Conservation (phyloP, 2,888 invertebrate species). For the Caenorhabditis virilis region DNA sequence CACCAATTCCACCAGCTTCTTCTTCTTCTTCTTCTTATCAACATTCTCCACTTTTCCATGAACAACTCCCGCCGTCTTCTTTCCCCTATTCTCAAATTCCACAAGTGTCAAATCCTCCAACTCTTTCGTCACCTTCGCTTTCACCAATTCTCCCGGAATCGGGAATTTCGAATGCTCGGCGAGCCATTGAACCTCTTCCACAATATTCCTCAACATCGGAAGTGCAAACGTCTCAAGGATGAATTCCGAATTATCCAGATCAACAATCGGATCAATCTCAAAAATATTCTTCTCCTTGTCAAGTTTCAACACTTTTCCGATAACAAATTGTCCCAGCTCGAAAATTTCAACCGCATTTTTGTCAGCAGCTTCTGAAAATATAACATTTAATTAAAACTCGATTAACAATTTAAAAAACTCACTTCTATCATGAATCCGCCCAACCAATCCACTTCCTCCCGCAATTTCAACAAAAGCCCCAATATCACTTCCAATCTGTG, state of each 20-base stretch:
- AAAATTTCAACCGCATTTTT: slow-evolving; percentile 17
- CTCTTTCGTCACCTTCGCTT: slow-evolving; percentile 21
- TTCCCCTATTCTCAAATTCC: slow-evolving; percentile 24
- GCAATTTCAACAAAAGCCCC: slow-evolving; percentile 43
- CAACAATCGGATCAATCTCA: slow-evolving; percentile 21
- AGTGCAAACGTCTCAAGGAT: slow-evolving; percentile 15
- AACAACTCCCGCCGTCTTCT: slow-evolving; percentile 27
- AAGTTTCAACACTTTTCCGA: slow-evolving; percentile 17
- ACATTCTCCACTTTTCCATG: neutral
- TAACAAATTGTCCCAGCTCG: slow-evolving; percentile 29
- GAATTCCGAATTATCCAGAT: slow-evolving; percentile 13
- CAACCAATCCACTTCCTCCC: slow-evolving; percentile 45
- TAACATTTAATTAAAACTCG: neutral
- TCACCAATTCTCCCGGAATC: slow-evolving; percentile 18
- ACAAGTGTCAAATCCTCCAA: slow-evolving; percentile 31
- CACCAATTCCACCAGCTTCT: slow-evolving; percentile 2
- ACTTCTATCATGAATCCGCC: slow-evolving; percentile 27
- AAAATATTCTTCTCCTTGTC: slow-evolving; percentile 17
- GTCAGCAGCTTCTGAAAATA: slow-evolving; percentile 3
- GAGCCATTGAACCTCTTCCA: slow-evolving; percentile 29
- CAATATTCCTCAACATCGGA: slow-evolving; percentile 25
- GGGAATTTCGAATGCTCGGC: slow-evolving; percentile 22
- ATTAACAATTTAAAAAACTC: too few species aligned
- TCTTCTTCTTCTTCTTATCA: slow-evolving; percentile 5
- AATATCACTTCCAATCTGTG: slow-evolving; percentile 25